Conservation (phyloP, 2,797 vertebrate genomes). For the Cossypha dichroa region DNA sequence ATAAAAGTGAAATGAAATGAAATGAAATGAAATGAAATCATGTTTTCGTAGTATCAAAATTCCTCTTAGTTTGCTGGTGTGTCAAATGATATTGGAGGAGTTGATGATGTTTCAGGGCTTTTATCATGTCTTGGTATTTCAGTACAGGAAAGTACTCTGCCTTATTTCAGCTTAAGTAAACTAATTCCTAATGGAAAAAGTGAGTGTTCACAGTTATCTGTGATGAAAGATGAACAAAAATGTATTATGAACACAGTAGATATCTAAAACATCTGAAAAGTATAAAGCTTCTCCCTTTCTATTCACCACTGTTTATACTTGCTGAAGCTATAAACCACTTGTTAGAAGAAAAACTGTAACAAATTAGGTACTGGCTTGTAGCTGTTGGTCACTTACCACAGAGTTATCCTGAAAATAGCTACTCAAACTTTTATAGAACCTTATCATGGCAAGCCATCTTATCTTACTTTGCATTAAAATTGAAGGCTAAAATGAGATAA, state of each 20-base stretch:
- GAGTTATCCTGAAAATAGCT: neutral
- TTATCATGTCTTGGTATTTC: neutral
- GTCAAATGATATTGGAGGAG: neutral
- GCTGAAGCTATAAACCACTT: neutral
- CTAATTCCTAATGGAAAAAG: neutral
- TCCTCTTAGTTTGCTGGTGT: neutral
- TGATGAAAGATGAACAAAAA: neutral
- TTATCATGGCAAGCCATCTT: neutral
- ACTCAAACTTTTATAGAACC: conserved; percentile 1
- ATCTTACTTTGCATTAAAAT: conserved; percentile 41
- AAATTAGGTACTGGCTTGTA: neutral
- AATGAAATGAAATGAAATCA: neutral
- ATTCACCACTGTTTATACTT: neutral
- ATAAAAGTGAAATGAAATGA: neutral
- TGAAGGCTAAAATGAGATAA: conserved; percentile 30
- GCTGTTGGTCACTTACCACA: neutral
- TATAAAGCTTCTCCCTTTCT: neutral
- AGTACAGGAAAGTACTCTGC: neutral
- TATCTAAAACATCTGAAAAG: conserved; percentile 31
- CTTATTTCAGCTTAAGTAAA: conserved; percentile 7
- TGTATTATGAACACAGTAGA: neutral
- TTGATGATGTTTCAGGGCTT: neutral
- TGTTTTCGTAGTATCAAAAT: neutral
- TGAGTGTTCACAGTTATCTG: neutral
- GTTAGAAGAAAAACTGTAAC: neutral